Evolutionary conservation across 2,888 invertebrate genomes (phyloP), one percentile per base, ranked within the genome.

Genomic region (Hoplodrina ambigua): DNA sequence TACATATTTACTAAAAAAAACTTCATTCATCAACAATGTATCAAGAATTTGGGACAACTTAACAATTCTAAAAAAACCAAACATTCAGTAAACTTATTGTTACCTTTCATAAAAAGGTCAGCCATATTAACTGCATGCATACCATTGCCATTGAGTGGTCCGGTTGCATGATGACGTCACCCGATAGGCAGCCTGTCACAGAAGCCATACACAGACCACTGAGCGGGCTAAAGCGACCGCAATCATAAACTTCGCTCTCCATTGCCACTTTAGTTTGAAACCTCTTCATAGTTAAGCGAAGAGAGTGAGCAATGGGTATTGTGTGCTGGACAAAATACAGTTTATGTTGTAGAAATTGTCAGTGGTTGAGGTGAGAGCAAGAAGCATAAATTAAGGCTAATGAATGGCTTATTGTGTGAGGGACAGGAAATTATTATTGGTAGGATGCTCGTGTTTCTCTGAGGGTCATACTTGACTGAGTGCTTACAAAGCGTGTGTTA

Each of bases 341-440:
- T 82, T 85, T 86, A 87, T 86, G 85, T 67, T 58, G 62, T 82
- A 63, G 74, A 85, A 86, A 87, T 89, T 89, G 87, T 88, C 84
- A 81, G 82, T 85, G 81, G 87, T 82, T 88, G 88, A 94, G 93
- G 93, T 93, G 91, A 92, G 92, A 92, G 92, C 90, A 92, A 93
- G 92, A 87, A 93, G 93, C 91, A 94, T 94, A 94, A 94, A 95
- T 95, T 95, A 94, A 94, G 93, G 94, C 90, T 94, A 95, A 95
- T 95, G 95, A 95, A 95, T 95, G 94, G 92, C 91, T 94, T 94
- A 94, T 95, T 94, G 94, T 92, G 87, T 89, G 89, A 89, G 90
- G 89, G 91, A 94, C 94, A 94, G 95, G 94, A 95, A 94, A 94
- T 94, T 93, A 92, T 94, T 94, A 94, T 94, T 94, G 91, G 89